Percentiles rank a stretch among this genome's conserved stretches.
These are phyloP conservation scores for Leptopilina syphax DNA, from an alignment of 2,888 invertebrate genomes.

Conservation along the genomic window DNA sequence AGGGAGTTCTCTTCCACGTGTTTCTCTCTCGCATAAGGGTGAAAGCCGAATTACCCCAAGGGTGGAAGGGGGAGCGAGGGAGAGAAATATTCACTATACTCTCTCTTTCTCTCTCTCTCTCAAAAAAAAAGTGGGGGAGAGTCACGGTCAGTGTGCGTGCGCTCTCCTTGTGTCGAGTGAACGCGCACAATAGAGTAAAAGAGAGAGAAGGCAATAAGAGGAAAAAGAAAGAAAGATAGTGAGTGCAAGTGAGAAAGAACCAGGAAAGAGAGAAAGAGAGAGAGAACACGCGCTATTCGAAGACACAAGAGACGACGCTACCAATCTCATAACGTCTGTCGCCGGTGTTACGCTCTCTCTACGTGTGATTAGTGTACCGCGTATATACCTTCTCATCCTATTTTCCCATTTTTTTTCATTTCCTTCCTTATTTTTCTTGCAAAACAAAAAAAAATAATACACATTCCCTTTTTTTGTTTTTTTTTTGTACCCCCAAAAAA, in stretches of 20 bases:
- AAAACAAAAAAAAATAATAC: neutral
- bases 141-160: conserved; percentile 42
- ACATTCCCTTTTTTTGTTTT: neutral
- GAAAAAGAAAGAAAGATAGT: conserved; percentile 9
- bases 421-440: conserved; percentile 31
- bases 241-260: conserved; percentile 10
- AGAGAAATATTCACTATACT: neutral
- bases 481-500: neutral
- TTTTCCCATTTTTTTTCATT: conserved; percentile 55
- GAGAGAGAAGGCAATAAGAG: conserved; percentile 5
- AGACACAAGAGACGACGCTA: conserved; percentile 47
- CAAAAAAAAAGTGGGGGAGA: conserved; percentile 16
- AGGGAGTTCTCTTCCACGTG: conserved; percentile 37
- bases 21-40: conserved; percentile 17
- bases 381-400: conserved; percentile 49
- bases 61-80: conserved; percentile 12
- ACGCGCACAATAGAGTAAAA: conserved; percentile 19
- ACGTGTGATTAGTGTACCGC: conserved; percentile 43
- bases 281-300: conserved; percentile 39
- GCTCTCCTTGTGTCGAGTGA: conserved; percentile 26
- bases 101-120: too few relatives aligned
- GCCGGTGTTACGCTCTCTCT: conserved; percentile 42
- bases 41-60: conserved; percentile 20
- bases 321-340: conserved; percentile 46
- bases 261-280: conserved; percentile 22